A percentile compares a stretch with the other conserved stretches of the same genome.
These are phyloP conservation scores for Ceramica pisi DNA, from an alignment of 2,888 invertebrate genomes.

Conservation along the genomic window DNA sequence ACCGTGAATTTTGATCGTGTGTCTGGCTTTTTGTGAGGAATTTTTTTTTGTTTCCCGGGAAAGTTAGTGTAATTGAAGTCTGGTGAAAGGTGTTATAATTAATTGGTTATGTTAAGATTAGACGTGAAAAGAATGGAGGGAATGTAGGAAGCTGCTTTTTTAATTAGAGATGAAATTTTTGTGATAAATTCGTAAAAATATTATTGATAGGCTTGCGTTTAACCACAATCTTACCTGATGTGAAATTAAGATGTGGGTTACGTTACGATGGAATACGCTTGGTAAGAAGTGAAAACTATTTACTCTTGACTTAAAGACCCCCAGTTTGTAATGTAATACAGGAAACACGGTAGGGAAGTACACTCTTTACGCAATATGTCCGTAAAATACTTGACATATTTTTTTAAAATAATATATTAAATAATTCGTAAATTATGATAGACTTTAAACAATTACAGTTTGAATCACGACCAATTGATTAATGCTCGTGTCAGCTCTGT, in stretches of 20 bases:
- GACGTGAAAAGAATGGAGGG: not conserved
- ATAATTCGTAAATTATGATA: not conserved
- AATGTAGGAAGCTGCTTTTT: slow-evolving; percentile 10
- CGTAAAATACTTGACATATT: not conserved
- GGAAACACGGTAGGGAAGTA: not conserved
- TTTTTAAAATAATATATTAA: not conserved
- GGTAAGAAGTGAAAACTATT: not conserved
- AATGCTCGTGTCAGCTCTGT: not conserved
- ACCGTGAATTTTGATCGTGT: slow-evolving; percentile 80
- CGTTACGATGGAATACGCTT: not conserved
- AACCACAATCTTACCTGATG: not conserved
- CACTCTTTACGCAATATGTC: not conserved
- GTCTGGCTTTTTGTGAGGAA: slow-evolving; percentile 61
- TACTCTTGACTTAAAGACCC: not conserved
- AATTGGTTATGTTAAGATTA: slow-evolving; percentile 24
- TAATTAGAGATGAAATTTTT: slow-evolving; percentile 2
- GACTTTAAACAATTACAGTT: not conserved
- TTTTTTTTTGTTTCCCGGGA: slow-evolving; percentile 39
- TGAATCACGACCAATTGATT: no score
- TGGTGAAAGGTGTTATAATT: slow-evolving; percentile 51
- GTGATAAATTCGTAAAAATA: not conserved
- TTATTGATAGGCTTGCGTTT: not conserved
- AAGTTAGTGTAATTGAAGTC: slow-evolving; percentile 47
- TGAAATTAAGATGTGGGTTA: not conserved
- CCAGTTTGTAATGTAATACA: not conserved